Percentiles rank a stretch among this genome's conserved stretches.
Conservation (phyloP, 2,797 vertebrate genomes). For the Malacoctenus gilli region DNA sequence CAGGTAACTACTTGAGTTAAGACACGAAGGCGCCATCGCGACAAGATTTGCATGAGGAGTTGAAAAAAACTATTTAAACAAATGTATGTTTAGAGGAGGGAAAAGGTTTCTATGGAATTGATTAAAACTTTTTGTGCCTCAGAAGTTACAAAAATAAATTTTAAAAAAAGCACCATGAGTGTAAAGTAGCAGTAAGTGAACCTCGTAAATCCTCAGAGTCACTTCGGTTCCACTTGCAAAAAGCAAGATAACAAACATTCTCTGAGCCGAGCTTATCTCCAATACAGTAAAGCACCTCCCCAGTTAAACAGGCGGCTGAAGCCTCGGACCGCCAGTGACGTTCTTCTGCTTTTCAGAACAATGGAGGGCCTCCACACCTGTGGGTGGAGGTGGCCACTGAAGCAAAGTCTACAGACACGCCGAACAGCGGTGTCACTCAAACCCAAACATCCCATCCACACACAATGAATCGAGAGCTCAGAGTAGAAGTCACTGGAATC, state of each 20-base stretch:
- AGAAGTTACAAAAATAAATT: too few species aligned
- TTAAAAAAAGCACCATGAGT: too few species aligned
- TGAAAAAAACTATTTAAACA: too few species aligned
- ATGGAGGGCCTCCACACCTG: conserved; percentile 46
- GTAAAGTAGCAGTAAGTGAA: conserved; percentile 9
- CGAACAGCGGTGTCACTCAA: conserved; percentile 9
- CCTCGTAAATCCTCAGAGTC: conserved; percentile 8
- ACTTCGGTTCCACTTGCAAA: conserved; percentile 21
- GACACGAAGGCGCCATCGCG: too few species aligned
- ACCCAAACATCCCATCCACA: conserved; percentile 20
- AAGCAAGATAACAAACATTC: conserved; percentile 37
- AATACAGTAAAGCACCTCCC: conserved; percentile 40
- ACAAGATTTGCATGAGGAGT: too few species aligned
- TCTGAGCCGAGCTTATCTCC: conserved; percentile 36
- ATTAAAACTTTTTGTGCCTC: too few species aligned
- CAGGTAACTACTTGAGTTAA: neutral
- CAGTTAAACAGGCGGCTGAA: conserved; percentile 22
- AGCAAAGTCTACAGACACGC: conserved; percentile 25
- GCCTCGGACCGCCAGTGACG: conserved; percentile 15
- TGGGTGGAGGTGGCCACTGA: conserved; percentile 45
- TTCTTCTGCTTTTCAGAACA: conserved; percentile 45
- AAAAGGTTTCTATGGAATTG: too few species aligned
- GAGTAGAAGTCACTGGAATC: conserved; percentile 4
- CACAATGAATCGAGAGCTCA: conserved; percentile 3
- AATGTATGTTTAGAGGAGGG: too few species aligned